Percentiles rank a stretch among this genome's conserved stretches.
phyloP scores from a whole-genome alignment of 2,888 invertebrate genomes.

The Agelastica alni region DNA sequence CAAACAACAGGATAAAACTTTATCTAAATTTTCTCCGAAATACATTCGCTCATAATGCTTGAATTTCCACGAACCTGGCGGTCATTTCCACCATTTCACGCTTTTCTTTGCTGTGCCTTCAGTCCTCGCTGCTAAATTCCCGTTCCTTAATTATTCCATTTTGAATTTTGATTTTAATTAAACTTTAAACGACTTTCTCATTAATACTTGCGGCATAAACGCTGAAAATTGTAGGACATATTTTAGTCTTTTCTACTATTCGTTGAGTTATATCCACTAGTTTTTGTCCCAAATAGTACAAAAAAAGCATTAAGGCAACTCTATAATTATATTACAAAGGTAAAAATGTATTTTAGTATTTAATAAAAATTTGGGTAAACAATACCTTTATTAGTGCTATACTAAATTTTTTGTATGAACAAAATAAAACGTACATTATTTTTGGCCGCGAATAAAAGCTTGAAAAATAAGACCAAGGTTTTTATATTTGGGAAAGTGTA shows the following conservation, averaged over 20 bases:
- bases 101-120: conserved; percentile 27
- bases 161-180: conserved; percentile 52
- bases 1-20: conserved; percentile 11
- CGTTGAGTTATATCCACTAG: background rate
- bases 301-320: too few species aligned
- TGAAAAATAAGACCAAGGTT: too few species aligned
- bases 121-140: conserved; percentile 41
- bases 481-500: background rate
- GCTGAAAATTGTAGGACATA: conserved; percentile 37
- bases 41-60: conserved; percentile 40
- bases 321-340: too few species aligned
- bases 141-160: conserved; percentile 50
- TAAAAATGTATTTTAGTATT: too few species aligned
- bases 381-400: background rate
- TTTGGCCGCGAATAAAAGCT: too few species aligned
- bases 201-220: conserved; percentile 43
- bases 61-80: conserved; percentile 34
- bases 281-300: background rate
- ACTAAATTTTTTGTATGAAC: background rate
- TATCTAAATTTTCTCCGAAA: conserved; percentile 44
- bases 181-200: conserved; percentile 45
- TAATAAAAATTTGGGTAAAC: too few species aligned
- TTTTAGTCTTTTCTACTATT: conserved; percentile 18
- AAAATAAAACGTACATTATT: background rate
- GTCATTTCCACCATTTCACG: conserved; percentile 11